phyloP scores from a whole-genome alignment of 2,888 invertebrate species.

The Drosophila nr. medialis region DNA sequence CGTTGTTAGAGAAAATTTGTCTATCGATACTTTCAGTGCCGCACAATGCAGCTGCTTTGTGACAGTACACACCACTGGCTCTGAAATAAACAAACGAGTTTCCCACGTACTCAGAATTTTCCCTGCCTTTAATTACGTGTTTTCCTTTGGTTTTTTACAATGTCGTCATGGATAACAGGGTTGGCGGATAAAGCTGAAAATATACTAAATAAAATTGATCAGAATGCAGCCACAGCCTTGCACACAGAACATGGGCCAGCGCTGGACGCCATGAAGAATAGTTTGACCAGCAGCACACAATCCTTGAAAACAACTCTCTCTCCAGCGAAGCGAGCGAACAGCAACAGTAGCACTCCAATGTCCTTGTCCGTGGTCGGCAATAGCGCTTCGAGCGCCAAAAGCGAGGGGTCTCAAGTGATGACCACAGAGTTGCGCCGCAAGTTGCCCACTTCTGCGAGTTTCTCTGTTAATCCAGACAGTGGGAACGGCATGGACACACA shows the following conservation, averaged over 20 bases:
- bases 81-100: constrained; percentile 49
- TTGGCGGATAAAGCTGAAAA: constrained; percentile 91
- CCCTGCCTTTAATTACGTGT: constrained; percentile 2
- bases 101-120: constrained; percentile 49
- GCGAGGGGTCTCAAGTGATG: constrained; percentile 46
- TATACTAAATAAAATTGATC: constrained; percentile 90
- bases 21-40: constrained; percentile 30
- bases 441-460: constrained; percentile 55
- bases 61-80: constrained; percentile 10
- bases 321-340: constrained; percentile 53
- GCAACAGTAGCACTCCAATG: constrained; percentile 40
- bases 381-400: constrained; percentile 56
- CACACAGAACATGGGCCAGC: constrained; percentile 68
- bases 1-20: neutral
- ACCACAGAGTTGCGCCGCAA: constrained; percentile 55
- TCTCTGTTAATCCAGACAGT: constrained; percentile 37
- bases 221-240: constrained; percentile 89
- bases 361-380: constrained; percentile 41
- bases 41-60: neutral
- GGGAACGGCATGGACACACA: constrained; percentile 50
- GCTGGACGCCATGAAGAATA: constrained; percentile 57
- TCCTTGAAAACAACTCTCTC: constrained; percentile 73
- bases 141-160: constrained; percentile 24
- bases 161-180: constrained; percentile 91
- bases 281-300: constrained; percentile 71